Evolutionary conservation across 2,888 invertebrate species (phyloP), one percentile per base, ranked within the genome.

Genomic region (Muschampia plurimacula): DNA sequence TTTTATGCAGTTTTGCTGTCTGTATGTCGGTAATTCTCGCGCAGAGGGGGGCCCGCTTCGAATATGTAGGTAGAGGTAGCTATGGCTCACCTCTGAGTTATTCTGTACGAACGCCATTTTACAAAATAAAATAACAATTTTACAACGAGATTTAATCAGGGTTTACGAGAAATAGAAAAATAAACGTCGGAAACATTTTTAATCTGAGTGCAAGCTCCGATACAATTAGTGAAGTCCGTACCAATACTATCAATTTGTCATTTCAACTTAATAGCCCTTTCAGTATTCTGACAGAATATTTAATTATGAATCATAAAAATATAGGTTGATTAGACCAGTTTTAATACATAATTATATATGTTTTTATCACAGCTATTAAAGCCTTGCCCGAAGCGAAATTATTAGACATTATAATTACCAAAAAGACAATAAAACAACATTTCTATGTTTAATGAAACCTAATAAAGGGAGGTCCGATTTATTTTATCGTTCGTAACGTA

Each of bases 391-490:
- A 55, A 67, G 65, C 67, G 63, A 70, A 76, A 73, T 76, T 64
- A 78, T 74, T 72, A 75, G 74, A 75, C 64, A 69, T 78, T 78
- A 79, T 76, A 76, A 77, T 77, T 75, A 77, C 74, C 74, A 77
- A 79, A 74, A 76, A 72, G 68, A 75, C 74, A 79, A 79, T 80
- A 78, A 79, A 81, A 81, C 69, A 76, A 74, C 76, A 77, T 77
- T 79, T 75, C 76, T 77, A 79, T 75, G 76, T 78, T 79, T 81
- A 84, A 86, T 85, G 89, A 90, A 86, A 83, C 80, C 86, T 85
- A 87, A 90, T 90, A 90, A 89, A 88, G 82, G 84, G 83, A 84
- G 86, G 82, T 85, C 84, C 85, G 85, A 85, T 83, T 78, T 77
- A 77, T 83, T 88, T 89, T 89, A 89, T 91, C 83, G 90, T 85